Evolutionary conservation across 1,140 invertebrate species (phyloP).

Genomic region (Tetramorium alpestre): DNA sequence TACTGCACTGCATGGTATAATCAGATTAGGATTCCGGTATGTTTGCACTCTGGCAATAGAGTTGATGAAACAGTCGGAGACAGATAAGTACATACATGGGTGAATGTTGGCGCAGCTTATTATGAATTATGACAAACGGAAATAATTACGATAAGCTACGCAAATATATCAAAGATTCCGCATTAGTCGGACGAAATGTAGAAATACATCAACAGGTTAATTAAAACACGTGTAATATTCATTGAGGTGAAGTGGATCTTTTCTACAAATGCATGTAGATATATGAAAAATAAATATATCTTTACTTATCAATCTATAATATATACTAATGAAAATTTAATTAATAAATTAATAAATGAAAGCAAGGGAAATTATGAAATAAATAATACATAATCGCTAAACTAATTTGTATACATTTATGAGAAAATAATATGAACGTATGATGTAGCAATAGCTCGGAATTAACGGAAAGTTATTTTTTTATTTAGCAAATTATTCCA

Average conservation of each 20-base stretch:
- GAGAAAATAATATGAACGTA: not conserved
- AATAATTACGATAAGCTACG: not conserved
- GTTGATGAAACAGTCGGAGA: not conserved
- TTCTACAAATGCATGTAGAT: not conserved
- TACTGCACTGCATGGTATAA: not conserved
- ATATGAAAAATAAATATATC: not conserved
- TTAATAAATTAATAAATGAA: not conserved
- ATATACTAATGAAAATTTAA: not conserved
- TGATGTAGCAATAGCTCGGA: not conserved
- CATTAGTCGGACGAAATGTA: not conserved
- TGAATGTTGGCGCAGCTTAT: not conserved
- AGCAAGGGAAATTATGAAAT: not conserved
- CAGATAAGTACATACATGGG: not conserved
- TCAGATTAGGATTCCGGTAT: constrained; percentile 8
- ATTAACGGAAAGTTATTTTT: not conserved
- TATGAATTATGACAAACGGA: not conserved
- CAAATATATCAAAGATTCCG: not conserved
- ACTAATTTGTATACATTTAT: not conserved
- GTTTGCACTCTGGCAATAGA: constrained; percentile 9
- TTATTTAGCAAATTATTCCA: not conserved
- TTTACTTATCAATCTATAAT: not conserved
- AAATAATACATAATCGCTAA: not conserved
- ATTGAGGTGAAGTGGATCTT: not conserved
- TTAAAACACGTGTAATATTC: constrained; percentile 6
- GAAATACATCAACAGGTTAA: constrained; percentile 8